phyloP scores from a whole-genome alignment of 2,888 invertebrate species.

The Pilophorus perplexus region DNA sequence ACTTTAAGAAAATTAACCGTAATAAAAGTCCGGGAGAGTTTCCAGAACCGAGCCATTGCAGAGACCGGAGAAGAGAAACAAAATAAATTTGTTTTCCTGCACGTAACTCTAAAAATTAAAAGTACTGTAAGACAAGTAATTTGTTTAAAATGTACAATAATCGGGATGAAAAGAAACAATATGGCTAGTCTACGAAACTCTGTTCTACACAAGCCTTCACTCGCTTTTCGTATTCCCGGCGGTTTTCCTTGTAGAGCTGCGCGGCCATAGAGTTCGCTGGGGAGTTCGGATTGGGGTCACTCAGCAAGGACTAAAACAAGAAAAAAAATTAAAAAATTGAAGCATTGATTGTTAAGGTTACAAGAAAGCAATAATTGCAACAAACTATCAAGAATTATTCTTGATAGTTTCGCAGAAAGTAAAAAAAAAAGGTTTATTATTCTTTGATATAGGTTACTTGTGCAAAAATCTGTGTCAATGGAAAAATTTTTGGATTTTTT shows the following conservation, averaged over 20 bases:
- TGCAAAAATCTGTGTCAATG: no score
- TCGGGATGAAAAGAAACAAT: constrained; percentile 31
- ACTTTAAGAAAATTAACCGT: neutral
- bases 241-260: constrained; percentile 98
- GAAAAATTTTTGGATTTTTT: no score
- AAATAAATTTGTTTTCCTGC: constrained; percentile 1
- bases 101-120: constrained; percentile 21
- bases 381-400: neutral
- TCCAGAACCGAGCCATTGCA: neutral
- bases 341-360: no score
- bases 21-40: neutral
- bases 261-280: constrained; percentile 99
- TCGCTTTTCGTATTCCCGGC: constrained; percentile 98
- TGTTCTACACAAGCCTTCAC: constrained; percentile 99
- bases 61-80: neutral
- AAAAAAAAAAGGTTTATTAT: neutral
- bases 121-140: constrained; percentile 26
- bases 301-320: constrained; percentile 84
- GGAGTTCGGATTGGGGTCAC: constrained; percentile 99
- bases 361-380: no score
- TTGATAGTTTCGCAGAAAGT: neutral
- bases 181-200: constrained; percentile 87
- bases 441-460: no score
- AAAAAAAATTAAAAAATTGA: neutral
- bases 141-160: constrained; percentile 42